These are phyloP conservation scores for Oenanthe melanoleuca DNA, from an alignment of 2,113 vertebrate genomes.

Conservation along the genomic window DNA sequence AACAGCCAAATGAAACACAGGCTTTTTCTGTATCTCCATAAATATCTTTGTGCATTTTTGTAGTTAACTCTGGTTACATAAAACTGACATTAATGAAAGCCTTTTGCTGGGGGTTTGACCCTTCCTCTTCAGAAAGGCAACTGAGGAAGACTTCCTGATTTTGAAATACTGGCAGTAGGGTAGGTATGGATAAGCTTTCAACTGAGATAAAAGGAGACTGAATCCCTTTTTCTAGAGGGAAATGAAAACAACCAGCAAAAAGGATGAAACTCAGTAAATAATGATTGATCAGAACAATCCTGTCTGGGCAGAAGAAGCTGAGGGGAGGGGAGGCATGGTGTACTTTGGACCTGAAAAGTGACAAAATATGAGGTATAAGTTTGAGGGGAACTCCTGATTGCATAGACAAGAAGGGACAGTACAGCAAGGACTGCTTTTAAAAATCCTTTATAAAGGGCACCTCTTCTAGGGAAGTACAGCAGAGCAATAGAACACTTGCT, in stretches of 20 bases:
- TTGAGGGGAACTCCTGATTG: neutral
- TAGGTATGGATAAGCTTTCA: neutral
- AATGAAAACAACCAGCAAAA: neutral
- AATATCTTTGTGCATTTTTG: neutral
- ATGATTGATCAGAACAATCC: neutral
- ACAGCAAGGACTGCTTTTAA: neutral
- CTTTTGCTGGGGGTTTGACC: neutral
- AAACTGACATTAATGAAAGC: neutral
- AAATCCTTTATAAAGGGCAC: neutral
- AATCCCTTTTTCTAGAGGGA: neutral
- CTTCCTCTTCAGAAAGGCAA: neutral
- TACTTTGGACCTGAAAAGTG: neutral
- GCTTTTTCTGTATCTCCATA: neutral
- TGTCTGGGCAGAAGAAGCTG: neutral
- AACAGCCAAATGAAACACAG: neutral
- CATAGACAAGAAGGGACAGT: neutral
- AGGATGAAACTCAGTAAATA: neutral
- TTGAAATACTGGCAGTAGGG: neutral
- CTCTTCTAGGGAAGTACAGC: neutral
- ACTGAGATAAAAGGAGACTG: neutral
- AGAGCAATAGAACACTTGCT: neutral
- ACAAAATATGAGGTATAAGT: neutral
- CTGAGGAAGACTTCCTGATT: neutral
- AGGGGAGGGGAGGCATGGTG: rapidly evolving
- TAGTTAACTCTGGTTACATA: neutral